These are phyloP conservation scores for Prinia subflava DNA, from an alignment of 2,113 vertebrate genomes.

Conservation along the genomic window DNA sequence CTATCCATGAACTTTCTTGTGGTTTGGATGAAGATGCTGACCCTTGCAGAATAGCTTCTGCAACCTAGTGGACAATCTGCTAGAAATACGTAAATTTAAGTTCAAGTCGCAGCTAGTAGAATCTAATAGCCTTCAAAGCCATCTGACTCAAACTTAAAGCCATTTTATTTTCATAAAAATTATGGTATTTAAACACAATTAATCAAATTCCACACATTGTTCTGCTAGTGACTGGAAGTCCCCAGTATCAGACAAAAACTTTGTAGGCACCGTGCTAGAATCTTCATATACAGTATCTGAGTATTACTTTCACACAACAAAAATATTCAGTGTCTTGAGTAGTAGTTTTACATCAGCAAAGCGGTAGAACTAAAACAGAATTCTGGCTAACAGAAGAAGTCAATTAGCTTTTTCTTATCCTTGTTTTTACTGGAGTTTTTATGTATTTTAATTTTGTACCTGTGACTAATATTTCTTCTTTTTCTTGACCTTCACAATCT, in stretches of 20 bases:
- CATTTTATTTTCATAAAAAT: background rate
- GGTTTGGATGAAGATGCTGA: background rate
- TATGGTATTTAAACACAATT: background rate
- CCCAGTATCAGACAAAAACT: background rate
- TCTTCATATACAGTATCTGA: background rate
- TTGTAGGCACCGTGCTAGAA: background rate
- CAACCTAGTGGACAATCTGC: conserved; percentile 1
- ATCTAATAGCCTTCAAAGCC: background rate
- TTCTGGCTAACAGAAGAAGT: background rate
- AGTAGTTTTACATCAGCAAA: background rate
- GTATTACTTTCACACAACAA: background rate
- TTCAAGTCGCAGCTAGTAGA: background rate
- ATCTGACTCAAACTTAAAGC: background rate
- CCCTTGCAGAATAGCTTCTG: conserved; percentile 14
- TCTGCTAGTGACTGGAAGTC: background rate
- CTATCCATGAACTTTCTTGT: background rate
- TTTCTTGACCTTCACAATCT: background rate
- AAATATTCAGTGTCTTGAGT: background rate
- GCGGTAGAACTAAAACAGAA: background rate
- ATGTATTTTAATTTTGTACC: background rate
- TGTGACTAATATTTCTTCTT: background rate
- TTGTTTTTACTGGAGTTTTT: background rate
- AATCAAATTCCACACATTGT: background rate
- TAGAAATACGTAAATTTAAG: background rate
- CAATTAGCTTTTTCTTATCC: background rate